Conservation (phyloP, 2,113 vertebrate species). For the Hyla sarda region DNA sequence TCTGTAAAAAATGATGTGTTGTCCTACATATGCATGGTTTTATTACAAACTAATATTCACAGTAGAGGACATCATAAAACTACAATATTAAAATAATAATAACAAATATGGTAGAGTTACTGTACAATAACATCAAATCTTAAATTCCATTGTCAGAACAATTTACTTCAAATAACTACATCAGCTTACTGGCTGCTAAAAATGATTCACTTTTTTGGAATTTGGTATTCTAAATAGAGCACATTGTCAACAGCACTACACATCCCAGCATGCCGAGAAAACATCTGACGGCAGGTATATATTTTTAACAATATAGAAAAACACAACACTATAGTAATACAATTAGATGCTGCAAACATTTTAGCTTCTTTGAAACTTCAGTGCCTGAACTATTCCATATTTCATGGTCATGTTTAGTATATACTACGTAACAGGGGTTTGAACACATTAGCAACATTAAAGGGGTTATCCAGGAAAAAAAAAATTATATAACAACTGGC, state of each 20-base stretch:
- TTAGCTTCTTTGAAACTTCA: no score
- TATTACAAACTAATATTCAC: not conserved
- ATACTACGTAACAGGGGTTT: no score
- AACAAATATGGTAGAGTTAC: not conserved
- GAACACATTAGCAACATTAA: no score
- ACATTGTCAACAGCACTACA: not conserved
- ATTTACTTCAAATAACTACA: not conserved
- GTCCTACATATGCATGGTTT: not conserved
- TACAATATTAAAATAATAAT: not conserved
- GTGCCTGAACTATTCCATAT: no score
- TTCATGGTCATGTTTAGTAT: no score
- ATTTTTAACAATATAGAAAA: not conserved
- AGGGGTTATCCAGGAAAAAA: no score
- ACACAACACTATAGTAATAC: not conserved
- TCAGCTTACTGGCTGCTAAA: not conserved
- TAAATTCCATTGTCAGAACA: not conserved
- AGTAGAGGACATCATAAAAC: not conserved
- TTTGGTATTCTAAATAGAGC: not conserved
- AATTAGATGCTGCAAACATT: not conserved
- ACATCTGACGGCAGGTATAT: no score
- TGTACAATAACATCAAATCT: not conserved
- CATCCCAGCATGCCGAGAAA: not conserved
- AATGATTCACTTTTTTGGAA: not conserved
- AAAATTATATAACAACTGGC: no score
- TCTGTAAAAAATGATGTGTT: not conserved